Evolutionary conservation across 2,113 vertebrate species (phyloP), one percentile per base, ranked within the genome.

Genomic region (Oreocharis arfaki): DNA sequence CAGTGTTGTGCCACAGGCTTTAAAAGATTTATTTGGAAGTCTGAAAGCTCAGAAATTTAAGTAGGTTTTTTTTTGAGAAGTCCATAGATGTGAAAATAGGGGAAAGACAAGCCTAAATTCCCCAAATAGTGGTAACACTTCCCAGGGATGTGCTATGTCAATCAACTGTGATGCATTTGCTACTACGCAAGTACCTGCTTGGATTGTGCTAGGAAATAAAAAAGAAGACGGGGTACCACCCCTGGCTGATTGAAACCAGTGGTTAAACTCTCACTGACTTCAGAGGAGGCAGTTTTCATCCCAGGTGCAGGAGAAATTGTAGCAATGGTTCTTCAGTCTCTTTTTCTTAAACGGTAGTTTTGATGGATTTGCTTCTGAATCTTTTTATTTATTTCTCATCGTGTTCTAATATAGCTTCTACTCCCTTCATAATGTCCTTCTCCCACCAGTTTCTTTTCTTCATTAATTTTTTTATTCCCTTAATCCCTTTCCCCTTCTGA

Each of bases 11-110:
- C 49, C 56, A 79, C 22, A 71, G 46, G 26, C 23, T 87, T 87
- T 82, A 41, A 22, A 68, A 81, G 61, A 87, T 71, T 91, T 78
- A 78, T 1, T 78, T 28, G 37, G 35, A 84, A 95, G 49, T 30
- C 53, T 82, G 61, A 87, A 84, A 87, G 42, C 81, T 89, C 81
- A 82, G 79, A 84, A 94, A 92, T 94, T 68, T 87, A 59, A 89
- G 44, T 6, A 68, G 35, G 18, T 14, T 67, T 77, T 50, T 73
- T 75, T 71, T 55, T 44, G 8, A 16, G 52, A 84, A 91, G n/a
- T 55, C n/a, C 15, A 11, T 46, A 37, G 49, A 50, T 16, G 15
- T 94, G 84, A 93, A 95, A 95, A 87, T 9, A 63, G 18, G 22
- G 26, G 32, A 87, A 92, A 91, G 21, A 75, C 33, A 82, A 89